Evolutionary conservation across 2,888 invertebrate genomes (phyloP).

Genomic region (Clostera curtula): DNA sequence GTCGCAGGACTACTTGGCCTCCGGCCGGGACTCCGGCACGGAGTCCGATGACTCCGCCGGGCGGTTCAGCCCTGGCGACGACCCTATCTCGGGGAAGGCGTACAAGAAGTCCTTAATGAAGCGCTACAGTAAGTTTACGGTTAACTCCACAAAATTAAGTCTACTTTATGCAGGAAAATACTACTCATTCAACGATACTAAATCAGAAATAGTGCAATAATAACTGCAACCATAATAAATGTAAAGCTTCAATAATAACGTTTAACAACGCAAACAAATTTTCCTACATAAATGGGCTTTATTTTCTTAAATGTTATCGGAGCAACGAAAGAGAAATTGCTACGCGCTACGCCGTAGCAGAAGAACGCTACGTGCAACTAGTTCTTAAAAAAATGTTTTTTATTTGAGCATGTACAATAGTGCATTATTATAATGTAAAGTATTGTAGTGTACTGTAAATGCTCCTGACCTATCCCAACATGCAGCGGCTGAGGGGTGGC

Average conservation of each 20-base stretch:
- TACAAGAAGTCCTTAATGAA: constrained; percentile 96
- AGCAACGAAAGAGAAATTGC: constrained; percentile 23
- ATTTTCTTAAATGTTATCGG: background rate
- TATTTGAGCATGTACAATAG: constrained; percentile 4
- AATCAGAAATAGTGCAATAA: too few species aligned
- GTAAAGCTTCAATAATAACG: too few species aligned
- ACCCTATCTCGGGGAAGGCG: constrained; percentile 72
- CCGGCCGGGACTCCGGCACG: constrained; percentile 81
- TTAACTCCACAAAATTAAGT: too few species aligned
- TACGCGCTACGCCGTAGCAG: constrained; percentile 20
- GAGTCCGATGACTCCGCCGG: constrained; percentile 89
- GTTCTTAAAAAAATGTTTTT: constrained; percentile 6
- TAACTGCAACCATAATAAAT: too few species aligned
- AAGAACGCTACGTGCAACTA: constrained; percentile 17
- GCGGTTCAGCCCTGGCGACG: constrained; percentile 77
- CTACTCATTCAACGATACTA: too few species aligned
- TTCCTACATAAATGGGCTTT: background rate
- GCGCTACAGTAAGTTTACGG: constrained; percentile 97
- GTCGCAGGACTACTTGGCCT: constrained; percentile 65
- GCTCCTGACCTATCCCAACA: constrained; percentile 30
- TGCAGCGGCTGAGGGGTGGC: constrained; percentile 17
- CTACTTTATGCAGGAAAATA: too few species aligned
- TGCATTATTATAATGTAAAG: constrained; percentile 6
- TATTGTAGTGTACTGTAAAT: constrained; percentile 8
- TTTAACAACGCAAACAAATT: too few species aligned